Conservation (phyloP, 2,113 vertebrate genomes). For the Lamprotornis superbus region DNA sequence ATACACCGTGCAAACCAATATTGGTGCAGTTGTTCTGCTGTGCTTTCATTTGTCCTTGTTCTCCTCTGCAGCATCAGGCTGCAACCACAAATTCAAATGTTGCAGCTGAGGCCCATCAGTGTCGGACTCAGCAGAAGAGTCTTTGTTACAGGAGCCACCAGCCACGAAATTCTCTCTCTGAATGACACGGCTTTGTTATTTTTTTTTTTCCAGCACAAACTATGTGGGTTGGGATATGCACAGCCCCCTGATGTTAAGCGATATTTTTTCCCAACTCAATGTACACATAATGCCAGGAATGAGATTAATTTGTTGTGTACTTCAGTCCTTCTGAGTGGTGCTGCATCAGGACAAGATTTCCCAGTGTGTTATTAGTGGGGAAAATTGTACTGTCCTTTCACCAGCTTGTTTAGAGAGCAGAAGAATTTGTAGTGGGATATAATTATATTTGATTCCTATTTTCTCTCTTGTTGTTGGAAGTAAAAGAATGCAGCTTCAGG, state of each 20-base stretch:
- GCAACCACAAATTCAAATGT: not conserved
- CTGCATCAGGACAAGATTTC: not conserved
- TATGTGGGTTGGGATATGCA: not conserved
- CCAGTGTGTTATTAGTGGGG: not conserved
- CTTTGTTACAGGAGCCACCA: not conserved
- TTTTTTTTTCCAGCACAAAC: not conserved
- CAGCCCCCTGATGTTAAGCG: not conserved
- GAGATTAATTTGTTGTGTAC: not conserved
- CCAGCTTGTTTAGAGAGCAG: not conserved
- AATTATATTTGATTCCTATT: conserved; percentile 25
- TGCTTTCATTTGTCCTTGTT: not conserved
- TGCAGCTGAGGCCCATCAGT: not conserved
- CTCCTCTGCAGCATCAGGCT: not conserved
- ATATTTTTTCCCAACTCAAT: not conserved
- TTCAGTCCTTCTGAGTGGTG: not conserved
- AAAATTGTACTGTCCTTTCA: not conserved
- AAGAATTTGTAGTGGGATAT: not conserved
- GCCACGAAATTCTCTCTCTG: not conserved
- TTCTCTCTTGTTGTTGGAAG: not conserved
- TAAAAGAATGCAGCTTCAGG: conserved; percentile 2
- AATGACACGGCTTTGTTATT: not conserved
- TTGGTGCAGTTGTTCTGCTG: not conserved
- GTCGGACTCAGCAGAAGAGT: not conserved
- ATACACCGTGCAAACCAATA: not conserved
- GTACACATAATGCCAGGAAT: not conserved